Evolutionary conservation across 2,797 vertebrate genomes (phyloP).

Genomic region (Poecilia wingei): DNA sequence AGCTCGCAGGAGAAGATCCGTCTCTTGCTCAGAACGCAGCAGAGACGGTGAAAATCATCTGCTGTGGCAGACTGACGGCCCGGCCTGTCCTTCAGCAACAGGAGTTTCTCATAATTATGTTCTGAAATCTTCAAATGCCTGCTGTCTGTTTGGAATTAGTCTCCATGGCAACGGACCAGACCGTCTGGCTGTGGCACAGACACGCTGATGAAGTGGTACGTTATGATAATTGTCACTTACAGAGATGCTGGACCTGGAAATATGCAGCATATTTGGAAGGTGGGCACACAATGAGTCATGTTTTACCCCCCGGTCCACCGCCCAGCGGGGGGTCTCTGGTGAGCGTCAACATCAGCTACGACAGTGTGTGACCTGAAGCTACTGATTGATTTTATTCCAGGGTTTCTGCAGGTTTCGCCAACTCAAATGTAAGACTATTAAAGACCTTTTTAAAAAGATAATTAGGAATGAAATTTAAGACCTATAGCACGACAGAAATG

Average conservation of each 20-base stretch:
- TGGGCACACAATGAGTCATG: neutral
- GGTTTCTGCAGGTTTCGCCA: too few relatives aligned
- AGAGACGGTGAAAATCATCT: conserved; percentile 6
- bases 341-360: neutral
- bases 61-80: conserved; percentile 15
- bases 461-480: too few relatives aligned
- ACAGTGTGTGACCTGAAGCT: neutral
- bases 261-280: conserved; percentile 15
- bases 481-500: too few relatives aligned
- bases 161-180: conserved; percentile 64
- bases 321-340: conserved; percentile 1
- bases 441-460: too few relatives aligned
- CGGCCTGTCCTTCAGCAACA: conserved; percentile 39
- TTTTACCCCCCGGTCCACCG: neutral
- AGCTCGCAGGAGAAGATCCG: neutral
- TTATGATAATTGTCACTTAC: conserved; percentile 37
- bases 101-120: conserved; percentile 38
- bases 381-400: neutral
- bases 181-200: conserved; percentile 48
- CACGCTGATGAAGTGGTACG: conserved; percentile 41
- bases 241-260: conserved; percentile 21
- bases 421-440: too few relatives aligned
- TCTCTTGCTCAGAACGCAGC: conserved; percentile 3
- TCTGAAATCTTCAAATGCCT: conserved; percentile 49
- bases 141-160: conserved; percentile 60